phyloP scores from a whole-genome alignment of 2,797 vertebrate genomes.

The Lophius americanus region DNA sequence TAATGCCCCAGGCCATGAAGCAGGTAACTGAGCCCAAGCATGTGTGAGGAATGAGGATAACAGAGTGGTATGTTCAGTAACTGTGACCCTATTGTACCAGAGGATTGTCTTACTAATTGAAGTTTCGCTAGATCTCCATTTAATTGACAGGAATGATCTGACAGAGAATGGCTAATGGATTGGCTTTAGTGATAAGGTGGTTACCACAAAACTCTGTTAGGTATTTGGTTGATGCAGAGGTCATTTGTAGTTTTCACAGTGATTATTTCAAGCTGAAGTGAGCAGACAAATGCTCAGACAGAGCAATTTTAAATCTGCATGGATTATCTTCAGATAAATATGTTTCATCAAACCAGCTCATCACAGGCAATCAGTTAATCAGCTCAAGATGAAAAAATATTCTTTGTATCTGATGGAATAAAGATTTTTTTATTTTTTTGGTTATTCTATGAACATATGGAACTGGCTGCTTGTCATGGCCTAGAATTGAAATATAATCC shows the following conservation, averaged over 20 bases:
- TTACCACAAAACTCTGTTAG: slow-evolving; percentile 23
- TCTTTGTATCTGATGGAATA: slow-evolving; percentile 16
- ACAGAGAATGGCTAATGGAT: slow-evolving; percentile 34
- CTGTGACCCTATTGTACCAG: too few relatives aligned
- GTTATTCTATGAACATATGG: slow-evolving; percentile 12
- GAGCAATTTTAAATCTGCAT: slow-evolving; percentile 32
- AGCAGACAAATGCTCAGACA: neutral
- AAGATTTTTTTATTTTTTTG: slow-evolving; percentile 1
- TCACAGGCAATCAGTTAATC: slow-evolving; percentile 22
- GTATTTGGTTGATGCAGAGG: slow-evolving; percentile 20
- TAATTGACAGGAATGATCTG: slow-evolving; percentile 37
- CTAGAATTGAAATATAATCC: slow-evolving; percentile 3
- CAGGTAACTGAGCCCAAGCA: too few relatives aligned
- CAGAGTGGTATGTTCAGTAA: too few relatives aligned
- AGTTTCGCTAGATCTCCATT: slow-evolving; percentile 19
- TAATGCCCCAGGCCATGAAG: too few relatives aligned
- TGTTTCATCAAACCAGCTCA: slow-evolving; percentile 31
- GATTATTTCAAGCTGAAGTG: slow-evolving; percentile 24
- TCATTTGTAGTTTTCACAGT: slow-evolving; percentile 28
- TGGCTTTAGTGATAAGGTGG: slow-evolving; percentile 30
- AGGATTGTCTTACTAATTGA: too few relatives aligned
- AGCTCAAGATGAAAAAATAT: slow-evolving; percentile 12
- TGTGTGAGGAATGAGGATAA: too few relatives aligned
- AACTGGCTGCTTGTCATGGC: slow-evolving; percentile 1
- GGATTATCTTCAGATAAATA: slow-evolving; percentile 40